Base-by-base conservation (phyloP, 2,797 vertebrate genomes). In the Falco naumanni region DNA sequence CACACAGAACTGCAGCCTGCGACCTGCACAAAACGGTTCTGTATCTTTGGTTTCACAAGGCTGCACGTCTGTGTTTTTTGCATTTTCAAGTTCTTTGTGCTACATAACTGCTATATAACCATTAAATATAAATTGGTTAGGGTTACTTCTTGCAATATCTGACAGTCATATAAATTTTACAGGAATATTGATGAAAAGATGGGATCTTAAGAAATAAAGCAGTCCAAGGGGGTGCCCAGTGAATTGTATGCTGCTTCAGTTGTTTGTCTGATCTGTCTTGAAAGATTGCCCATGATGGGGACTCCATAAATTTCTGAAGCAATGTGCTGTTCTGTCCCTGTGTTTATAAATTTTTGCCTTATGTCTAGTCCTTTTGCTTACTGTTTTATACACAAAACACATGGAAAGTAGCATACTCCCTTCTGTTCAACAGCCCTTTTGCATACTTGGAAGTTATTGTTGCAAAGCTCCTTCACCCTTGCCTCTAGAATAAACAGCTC, bases 341-440 rank as follows among this genome's bases (percentile, higher is more conserved):
- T 81, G 54, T 96, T 96, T 93, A 84, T 81, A 84, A 90, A 70
- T 66, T 43, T 93, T 89, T 90, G 56, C 66, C 48, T 77, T 77
- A 31, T 74, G 60, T 50, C 77, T 89, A 92, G 93, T 90, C 60
- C 81, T 84, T 84, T 89, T 80, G 56, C 56, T 86, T 84, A 37
- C 11, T 54, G 26, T 76, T 92, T 81, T 76, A 51, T 84, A 84
- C 54, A 87, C 66, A 92, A 89, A 89, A 21, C 57, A 81, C 77
- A 79, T 24, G 77, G 47, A 71, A 89, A 95, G 33, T 61, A 90
- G 13, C 17, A 19, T 77, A 33, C 60, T 84, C 39, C n/a, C 39
- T 69, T 94, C 61, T 83, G 56, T 53, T 89, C 45, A 43, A 9
- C 76, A 82, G 37, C 47, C 28, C 17, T 70, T 89, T 71, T 77